A percentile compares a stretch with the other conserved stretches of the same genome.
Conservation (phyloP, 2,888 invertebrate species). For the Agonopterix alstromeriana region DNA sequence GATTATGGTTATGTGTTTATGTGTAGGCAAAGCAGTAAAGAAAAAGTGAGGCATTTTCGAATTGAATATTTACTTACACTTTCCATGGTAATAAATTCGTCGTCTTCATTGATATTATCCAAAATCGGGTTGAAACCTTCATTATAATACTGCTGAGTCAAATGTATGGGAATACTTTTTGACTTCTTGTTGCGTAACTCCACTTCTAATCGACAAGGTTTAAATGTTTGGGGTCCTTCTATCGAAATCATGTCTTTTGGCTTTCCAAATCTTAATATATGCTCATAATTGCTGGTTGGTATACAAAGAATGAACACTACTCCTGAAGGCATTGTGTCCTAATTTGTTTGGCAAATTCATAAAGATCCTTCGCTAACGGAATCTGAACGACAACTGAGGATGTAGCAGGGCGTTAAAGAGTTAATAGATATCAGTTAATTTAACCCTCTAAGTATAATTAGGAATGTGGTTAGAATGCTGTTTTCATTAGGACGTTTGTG, state of each 20-base stretch:
- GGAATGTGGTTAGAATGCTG: constrained; percentile 1
- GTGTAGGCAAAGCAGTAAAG: too few species aligned
- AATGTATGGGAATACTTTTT: constrained; percentile 54
- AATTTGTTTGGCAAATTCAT: background rate
- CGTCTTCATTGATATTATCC: constrained; percentile 58
- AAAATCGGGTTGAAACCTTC: constrained; percentile 44
- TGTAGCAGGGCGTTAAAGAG: background rate
- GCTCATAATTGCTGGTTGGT: constrained; percentile 82
- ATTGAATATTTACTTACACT: constrained; percentile 58
- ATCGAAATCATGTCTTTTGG: constrained; percentile 43
- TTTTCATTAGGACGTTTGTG: background rate
- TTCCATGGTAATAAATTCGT: constrained; percentile 81
- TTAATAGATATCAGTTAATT: constrained; percentile 27
- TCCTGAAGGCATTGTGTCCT: constrained; percentile 73
- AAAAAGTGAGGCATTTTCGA: too few species aligned
- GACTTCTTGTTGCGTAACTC: constrained; percentile 56
- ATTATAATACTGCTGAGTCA: constrained; percentile 56
- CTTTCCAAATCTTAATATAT: constrained; percentile 73
- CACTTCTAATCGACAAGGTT: constrained; percentile 46
- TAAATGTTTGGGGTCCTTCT: constrained; percentile 26
- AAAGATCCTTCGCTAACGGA: background rate
- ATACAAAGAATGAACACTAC: constrained; percentile 83
- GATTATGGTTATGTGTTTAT: too few species aligned
- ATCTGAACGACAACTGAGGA: background rate
- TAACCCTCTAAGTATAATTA: constrained; percentile 22